Conservation (phyloP, 2,888 invertebrate species). For the Oeneis ivallda region DNA sequence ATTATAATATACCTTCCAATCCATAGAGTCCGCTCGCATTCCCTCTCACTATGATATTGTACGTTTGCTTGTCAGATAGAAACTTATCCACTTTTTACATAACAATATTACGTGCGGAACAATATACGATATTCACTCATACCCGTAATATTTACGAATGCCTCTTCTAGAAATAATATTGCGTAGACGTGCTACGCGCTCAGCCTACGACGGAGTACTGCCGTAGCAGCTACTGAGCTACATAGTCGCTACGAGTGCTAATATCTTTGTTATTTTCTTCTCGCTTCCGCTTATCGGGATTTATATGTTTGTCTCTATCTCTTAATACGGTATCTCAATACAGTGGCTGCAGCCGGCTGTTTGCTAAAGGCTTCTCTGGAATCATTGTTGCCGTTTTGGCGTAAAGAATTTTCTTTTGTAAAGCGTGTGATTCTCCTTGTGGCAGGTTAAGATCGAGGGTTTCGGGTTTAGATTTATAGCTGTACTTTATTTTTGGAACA, state of each 20-base stretch:
- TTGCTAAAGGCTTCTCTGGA: slow-evolving; percentile 65
- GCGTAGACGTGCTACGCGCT: slow-evolving; percentile 66
- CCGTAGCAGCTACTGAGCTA: slow-evolving; percentile 55
- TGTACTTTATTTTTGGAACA: slow-evolving; percentile 12
- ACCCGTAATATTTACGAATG: slow-evolving; percentile 46
- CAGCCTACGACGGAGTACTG: slow-evolving; percentile 63
- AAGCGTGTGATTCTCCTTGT: slow-evolving; percentile 38
- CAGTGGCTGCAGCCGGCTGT: slow-evolving; percentile 56
- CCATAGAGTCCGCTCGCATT: slow-evolving; percentile 71
- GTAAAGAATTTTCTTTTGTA: slow-evolving; percentile 47
- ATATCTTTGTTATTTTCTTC: slow-evolving; percentile 40
- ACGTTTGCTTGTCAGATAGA: slow-evolving; percentile 69
- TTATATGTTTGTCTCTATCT: slow-evolving; percentile 50
- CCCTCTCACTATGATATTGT: slow-evolving; percentile 78
- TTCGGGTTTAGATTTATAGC: slow-evolving; percentile 7
- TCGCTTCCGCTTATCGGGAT: slow-evolving; percentile 41
- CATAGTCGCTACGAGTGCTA: slow-evolving; percentile 46
- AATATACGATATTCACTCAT: slow-evolving; percentile 52
- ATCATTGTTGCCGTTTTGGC: slow-evolving; percentile 69
- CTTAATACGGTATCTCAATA: slow-evolving; percentile 58
- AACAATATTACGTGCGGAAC: slow-evolving; percentile 55
- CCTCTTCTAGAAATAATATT: slow-evolving; percentile 26
- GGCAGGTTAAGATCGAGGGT: slow-evolving; percentile 27
- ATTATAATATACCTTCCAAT: slow-evolving; percentile 62
- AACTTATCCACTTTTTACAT: slow-evolving; percentile 80